Evolutionary conservation across 1,140 invertebrate genomes (phyloP), one percentile per base, ranked within the genome.

Genomic region (Psix sp.): DNA sequence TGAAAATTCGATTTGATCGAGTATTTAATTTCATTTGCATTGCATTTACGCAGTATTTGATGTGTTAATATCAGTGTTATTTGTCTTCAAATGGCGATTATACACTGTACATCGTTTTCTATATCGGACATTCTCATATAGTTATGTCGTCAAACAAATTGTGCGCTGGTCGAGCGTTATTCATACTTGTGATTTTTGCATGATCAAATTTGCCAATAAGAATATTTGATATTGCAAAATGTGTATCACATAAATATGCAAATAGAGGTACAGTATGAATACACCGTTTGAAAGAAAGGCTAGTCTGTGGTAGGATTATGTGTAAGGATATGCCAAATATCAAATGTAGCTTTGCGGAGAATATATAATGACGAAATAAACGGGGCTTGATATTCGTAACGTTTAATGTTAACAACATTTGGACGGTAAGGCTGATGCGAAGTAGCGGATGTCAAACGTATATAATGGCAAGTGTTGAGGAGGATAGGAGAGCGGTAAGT

Each of bases 11-110:
- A 74, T 70, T 74, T 63, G 43, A 49, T 54, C 40, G 72, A 74
- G 72, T 74, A 57, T 74, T 74, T 74, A 74, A 68, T 74, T 74
- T 74, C 72, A 74, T 74, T 74, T 52, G 49, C 45, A 33, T 59
- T 42, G 39, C 16, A 52, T 74, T 57, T 52, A 45, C 33, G 40
- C 52, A 59, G 62, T 46, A 51, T 48, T 62, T 66, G 20, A 60
- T 67, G 42, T 35, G 20, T 48, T 54, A 60, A 54, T 51, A 66
- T 52, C 18, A 21, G 33, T 18, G 4, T 59, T 43, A 65, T 46
- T 46, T 21, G 17, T 46, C 48, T 60, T 60, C 13, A 17, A 6
- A 17, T 7, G 33, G 1, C n/a, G 13, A 35, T 35, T 35, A 3
- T 35, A 3, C 2, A 29, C 26, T 29, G 21, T 24, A 9, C n/a